Conservation (phyloP, 2,113 vertebrate genomes). For the Hippocampus guttulatus region DNA sequence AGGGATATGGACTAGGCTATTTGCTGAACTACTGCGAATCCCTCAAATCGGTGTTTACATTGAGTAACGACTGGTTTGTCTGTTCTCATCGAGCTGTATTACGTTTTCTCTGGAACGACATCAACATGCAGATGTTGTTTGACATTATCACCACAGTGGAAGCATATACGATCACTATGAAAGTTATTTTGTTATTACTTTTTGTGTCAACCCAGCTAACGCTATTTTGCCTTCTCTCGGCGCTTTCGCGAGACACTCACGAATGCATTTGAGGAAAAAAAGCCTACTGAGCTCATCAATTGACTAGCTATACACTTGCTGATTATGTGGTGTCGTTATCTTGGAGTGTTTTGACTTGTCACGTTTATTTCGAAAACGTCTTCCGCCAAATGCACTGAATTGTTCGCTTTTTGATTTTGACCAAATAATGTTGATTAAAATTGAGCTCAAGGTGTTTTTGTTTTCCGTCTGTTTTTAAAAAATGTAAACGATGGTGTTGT, state of each 20-base stretch:
- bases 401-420: neutral
- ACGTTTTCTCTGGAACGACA: neutral
- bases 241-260: conserved; percentile 33
- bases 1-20: conserved; percentile 43
- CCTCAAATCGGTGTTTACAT: conserved; percentile 68
- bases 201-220: conserved; percentile 35
- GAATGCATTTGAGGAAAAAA: conserved; percentile 5
- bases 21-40: conserved; percentile 45
- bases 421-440: neutral
- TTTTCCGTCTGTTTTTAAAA: neutral
- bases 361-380: neutral
- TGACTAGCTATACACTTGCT: neutral
- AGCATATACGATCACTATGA: neutral
- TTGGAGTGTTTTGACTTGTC: conserved; percentile 1
- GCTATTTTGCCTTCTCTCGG: conserved; percentile 37
- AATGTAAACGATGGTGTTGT: neutral
- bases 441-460: neutral
- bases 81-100: conserved; percentile 26
- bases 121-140: neutral
- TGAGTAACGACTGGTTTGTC: conserved; percentile 48
- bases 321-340: neutral
- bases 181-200: conserved; percentile 43
- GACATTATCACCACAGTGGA: neutral
- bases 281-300: neutral
- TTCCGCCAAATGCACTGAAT: neutral